phyloP scores from a whole-genome alignment of 2,888 invertebrate genomes.

The Trissonchulus sp. region DNA sequence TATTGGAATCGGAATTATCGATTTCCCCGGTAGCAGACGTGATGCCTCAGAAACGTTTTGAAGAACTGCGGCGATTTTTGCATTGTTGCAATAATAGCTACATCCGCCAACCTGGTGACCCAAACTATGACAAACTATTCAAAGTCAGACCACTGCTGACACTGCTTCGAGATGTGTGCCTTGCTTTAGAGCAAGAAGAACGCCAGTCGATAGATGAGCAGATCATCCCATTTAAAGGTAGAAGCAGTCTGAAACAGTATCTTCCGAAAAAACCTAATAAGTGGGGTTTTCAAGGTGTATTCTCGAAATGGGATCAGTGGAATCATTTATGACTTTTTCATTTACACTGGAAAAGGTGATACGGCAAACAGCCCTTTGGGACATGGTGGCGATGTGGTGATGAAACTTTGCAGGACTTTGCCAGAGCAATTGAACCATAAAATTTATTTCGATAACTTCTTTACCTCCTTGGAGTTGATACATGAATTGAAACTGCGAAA shows the following conservation, averaged over 20 bases:
- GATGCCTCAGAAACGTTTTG: background rate
- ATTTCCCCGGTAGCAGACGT: too few relatives aligned
- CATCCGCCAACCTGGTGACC: background rate
- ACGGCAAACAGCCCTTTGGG: background rate
- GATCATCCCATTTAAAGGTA: background rate
- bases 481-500: background rate
- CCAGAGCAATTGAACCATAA: background rate
- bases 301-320: background rate
- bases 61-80: background rate
- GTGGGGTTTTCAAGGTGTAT: background rate
- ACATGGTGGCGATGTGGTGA: background rate
- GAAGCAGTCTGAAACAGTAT: background rate
- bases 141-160: background rate
- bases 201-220: background rate
- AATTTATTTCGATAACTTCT: background rate
- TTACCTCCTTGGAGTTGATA: background rate
- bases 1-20: too few relatives aligned
- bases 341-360: background rate
- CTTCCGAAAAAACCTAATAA: background rate
- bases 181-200: background rate
- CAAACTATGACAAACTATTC: background rate
- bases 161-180: background rate
- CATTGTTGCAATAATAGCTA: background rate
- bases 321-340: background rate
- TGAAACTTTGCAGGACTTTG: background rate